Evolutionary conservation across 1,140 invertebrate genomes (phyloP), one percentile per base, ranked within the genome.

Genomic region (Plectus sambesii): DNA sequence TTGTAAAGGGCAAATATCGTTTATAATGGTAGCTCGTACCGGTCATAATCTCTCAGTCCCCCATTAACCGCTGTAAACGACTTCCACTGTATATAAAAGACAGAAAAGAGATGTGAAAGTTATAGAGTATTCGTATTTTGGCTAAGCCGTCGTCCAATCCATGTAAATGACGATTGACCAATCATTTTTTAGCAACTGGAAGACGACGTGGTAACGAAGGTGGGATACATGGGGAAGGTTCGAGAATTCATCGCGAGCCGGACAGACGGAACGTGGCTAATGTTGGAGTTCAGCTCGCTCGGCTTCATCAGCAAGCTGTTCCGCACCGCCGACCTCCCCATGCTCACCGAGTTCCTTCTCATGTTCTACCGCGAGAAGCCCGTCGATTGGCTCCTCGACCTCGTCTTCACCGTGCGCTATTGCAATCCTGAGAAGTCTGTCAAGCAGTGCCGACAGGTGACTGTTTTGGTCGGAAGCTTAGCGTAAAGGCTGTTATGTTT

Each of bases 321-420:
- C 71, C 83, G 84, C 68, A 84, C 83, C 42, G 79, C 81, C 0
- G 84, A 93, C 69, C 71, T 97, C 19, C 84, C 85, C 5, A 82
- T 81, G 73, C 72, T 96, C 23, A 81, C 90, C 12, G 84, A 86
- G 62, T 94, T 93, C 71, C 87, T 94, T 63, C 78, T 94, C 59
- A 85, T 87, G 76, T 90, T 93, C 72, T 84, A 90, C 71, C 85
- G 84, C 64, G 87, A 93, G 64, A 92, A 94, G 73, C 90, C 90
- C 0, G 87, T 93, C 0, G 90, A 96, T 69, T 97, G 90, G 90
- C 73, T 96, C 1, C 73, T 96, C 4, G 87, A 90, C 56, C 82
- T 89, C 70, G 80, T 90, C 43, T 79, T 93, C 25, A 81, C 82
- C 51, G 87, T 88, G 0, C 87, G 87, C 74, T 81, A 87, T 19